Conservation (phyloP, 2,797 vertebrate genomes). For the Gymnothorax javanicus region DNA sequence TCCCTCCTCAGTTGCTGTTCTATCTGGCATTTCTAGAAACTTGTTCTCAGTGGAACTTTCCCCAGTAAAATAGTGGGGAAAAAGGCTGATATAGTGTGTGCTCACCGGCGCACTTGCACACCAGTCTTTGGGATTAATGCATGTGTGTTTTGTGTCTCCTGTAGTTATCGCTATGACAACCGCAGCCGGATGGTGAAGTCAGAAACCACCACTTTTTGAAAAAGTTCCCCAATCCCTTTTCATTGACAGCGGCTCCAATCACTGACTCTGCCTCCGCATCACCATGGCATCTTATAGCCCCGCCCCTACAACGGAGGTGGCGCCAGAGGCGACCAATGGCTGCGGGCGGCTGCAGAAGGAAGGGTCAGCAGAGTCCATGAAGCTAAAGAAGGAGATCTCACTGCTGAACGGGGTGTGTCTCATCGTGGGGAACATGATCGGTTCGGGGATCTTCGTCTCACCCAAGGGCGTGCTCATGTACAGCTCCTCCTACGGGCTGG, state of each 20-base stretch:
- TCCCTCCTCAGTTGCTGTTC: no score
- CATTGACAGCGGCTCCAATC: conserved; percentile 29
- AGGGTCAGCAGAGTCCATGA: conserved; percentile 70
- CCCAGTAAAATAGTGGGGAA: no score
- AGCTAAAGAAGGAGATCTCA: conserved; percentile 84
- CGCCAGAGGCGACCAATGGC: conserved; percentile 56
- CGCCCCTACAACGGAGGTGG: conserved; percentile 46
- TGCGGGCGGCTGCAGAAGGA: conserved; percentile 34
- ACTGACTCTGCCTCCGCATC: neutral
- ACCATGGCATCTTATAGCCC: conserved; percentile 69
- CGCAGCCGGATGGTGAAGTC: conserved; percentile 37
- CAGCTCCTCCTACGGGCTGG: conserved; percentile 87
- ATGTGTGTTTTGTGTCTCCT: conserved; percentile 38
- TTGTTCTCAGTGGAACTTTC: no score
- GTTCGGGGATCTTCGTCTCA: conserved; percentile 91
- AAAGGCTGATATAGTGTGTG: neutral
- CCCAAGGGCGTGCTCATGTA: conserved; percentile 90
- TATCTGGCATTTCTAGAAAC: no score
- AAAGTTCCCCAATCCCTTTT: conserved; percentile 3
- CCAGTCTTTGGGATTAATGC: neutral
- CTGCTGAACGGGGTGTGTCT: conserved; percentile 84
- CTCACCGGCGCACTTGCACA: neutral
- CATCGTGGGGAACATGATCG: conserved; percentile 96
- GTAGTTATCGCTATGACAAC: conserved; percentile 66
- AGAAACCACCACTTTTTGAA: conserved; percentile 25